Conservation (phyloP, 2,888 invertebrate species). For the Periphyllus acericola region DNA sequence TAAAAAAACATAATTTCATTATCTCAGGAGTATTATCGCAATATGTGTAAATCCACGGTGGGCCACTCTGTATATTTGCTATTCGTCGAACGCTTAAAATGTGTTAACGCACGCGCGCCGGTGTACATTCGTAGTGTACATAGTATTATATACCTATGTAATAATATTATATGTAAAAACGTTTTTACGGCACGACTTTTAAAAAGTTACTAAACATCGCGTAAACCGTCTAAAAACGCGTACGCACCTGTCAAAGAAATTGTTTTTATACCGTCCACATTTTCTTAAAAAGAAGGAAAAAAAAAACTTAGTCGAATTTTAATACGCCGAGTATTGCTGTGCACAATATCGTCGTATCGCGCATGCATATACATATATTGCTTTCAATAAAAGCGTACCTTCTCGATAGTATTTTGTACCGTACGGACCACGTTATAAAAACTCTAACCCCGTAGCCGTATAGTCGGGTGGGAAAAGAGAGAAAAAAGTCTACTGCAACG, state of each 20-base stretch:
- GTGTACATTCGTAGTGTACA: neutral
- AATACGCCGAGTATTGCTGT: constrained; percentile 3
- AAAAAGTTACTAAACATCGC: constrained; percentile 15
- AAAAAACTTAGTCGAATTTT: constrained; percentile 22
- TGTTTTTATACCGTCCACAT: neutral
- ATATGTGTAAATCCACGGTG: too few relatives aligned
- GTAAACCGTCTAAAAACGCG: neutral
- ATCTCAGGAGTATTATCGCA: too few relatives aligned
- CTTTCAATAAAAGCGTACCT: neutral
- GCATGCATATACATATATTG: neutral
- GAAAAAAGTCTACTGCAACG: neutral
- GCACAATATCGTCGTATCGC: too few relatives aligned
- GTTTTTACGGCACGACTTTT: constrained; percentile 38
- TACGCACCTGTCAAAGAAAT: constrained; percentile 1
- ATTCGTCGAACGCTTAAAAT: neutral
- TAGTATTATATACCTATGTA: neutral
- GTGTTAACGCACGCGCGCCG: neutral
- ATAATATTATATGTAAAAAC: neutral
- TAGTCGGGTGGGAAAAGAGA: neutral
- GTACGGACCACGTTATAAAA: neutral
- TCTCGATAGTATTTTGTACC: neutral
- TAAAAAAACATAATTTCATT: too few relatives aligned
- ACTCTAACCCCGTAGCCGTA: neutral
- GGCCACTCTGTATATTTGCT: neutral
- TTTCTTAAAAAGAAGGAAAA: constrained; percentile 11